Evolutionary conservation across 23 tunicate genomes (phyloP), one percentile per base, ranked within the genome.

Genomic region (Halocynthia aurantium): DNA sequence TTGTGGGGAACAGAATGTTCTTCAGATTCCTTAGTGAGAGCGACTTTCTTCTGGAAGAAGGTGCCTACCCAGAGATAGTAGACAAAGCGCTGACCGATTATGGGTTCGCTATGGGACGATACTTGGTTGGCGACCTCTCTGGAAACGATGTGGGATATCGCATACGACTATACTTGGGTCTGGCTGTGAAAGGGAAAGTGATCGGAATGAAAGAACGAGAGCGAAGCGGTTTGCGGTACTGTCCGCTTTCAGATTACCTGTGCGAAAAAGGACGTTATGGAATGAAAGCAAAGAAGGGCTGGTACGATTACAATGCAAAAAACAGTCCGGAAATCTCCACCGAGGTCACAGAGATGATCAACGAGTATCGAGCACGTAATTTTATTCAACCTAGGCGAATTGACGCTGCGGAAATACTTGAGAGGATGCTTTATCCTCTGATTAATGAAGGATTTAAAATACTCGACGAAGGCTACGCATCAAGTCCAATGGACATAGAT

Each of bases 81-180:
- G 98, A 92, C 65, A 22, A 74, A 50, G 88, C 75, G 2, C 51
- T 92, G 40, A 61, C 13, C 19, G 69, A 92, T 7, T 92, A 60
- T 78, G 98, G 98, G 50, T 92, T 92, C 55, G 80, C 88, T n/a
- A 92, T 92, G 98, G 98, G 98, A 8, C 57, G 85, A 13, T 92
- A 61, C 83, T 75, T 82, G 72, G 93, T 92, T 5, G 78, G 80
- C 18, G 98, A 92, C 78, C 62, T 92, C 31, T 70, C 88, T 10
- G 98, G 98, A 52, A 82, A 54, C 69, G 98, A 92, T 67, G 81
- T 92, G 15, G 82, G 82, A 6, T 83, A 92, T 63, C 82, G 76
- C 12, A 62, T 81, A 7, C 70, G 85, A 50, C 52, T 18, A 52
- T 52, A 65, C 12, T 19, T 66, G 20, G 95, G 88, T 10, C 13